A percentile compares a stretch with the other conserved stretches of the same genome.
These are phyloP conservation scores for Thomomys bottae DNA, from an alignment of 2,113 vertebrate species.

Conservation along the genomic window DNA sequence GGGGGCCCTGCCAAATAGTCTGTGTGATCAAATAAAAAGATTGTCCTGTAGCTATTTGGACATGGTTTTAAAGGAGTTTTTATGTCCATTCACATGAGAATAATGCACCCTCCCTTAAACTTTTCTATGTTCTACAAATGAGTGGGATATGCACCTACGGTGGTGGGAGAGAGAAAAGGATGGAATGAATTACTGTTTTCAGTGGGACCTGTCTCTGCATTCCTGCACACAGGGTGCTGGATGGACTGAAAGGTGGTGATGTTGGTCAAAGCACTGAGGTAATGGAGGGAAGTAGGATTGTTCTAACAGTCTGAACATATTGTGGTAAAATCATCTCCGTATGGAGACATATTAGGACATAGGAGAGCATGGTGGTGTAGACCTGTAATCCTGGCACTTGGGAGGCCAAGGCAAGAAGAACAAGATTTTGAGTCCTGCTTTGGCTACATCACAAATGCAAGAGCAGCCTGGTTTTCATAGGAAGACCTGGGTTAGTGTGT, in stretches of 20 bases:
- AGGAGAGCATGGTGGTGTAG: too few relatives aligned
- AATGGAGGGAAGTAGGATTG: neutral
- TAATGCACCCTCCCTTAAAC: constrained; percentile 57
- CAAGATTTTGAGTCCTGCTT: too few relatives aligned
- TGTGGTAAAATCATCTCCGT: neutral
- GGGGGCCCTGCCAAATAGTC: constrained; percentile 46
- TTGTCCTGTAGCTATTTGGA: constrained; percentile 57
- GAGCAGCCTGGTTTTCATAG: too few relatives aligned
- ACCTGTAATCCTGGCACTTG: too few relatives aligned
- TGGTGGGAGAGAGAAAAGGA: neutral
- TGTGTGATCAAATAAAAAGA: constrained; percentile 64
- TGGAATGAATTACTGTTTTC: constrained; percentile 31
- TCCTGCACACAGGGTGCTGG: neutral
- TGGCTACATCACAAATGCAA: too few relatives aligned
- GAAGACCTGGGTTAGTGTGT: too few relatives aligned
- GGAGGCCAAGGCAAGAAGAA: too few relatives aligned
- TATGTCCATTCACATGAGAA: constrained; percentile 67
- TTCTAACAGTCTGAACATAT: constrained; percentile 17
- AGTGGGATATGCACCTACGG: neutral
- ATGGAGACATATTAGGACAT: too few relatives aligned
- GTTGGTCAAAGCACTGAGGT: neutral
- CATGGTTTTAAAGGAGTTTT: constrained; percentile 65
- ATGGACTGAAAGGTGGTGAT: neutral
- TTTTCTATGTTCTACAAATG: constrained; percentile 54
- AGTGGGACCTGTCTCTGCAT: neutral